A percentile compares a stretch with the other conserved stretches of the same genome.
Conservation (phyloP, 92 coral and sea anemone genomes). For the Paragorgia papillata region DNA sequence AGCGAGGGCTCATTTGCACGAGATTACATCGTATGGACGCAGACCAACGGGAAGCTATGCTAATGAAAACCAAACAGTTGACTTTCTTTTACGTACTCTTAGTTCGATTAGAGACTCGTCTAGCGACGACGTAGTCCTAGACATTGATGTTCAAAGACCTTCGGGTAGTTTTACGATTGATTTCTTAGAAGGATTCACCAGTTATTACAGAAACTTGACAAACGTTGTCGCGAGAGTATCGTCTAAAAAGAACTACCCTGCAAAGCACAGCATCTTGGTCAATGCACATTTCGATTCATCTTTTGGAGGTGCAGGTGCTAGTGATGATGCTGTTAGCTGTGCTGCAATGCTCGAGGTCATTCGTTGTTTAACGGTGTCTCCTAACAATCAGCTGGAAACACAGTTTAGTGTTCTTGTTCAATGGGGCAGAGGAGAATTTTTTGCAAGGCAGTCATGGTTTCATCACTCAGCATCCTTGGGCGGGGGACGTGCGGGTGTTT, state of each 20-base stretch:
- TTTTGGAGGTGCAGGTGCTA: conserved; percentile 84
- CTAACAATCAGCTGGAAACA: conserved; percentile 54
- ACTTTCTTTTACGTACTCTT: conserved; percentile 69
- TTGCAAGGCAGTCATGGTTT: conserved; percentile 98
- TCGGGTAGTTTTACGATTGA: conserved; percentile 71
- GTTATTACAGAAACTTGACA: conserved; percentile 76
- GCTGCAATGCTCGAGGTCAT: conserved; percentile 92
- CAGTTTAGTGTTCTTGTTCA: conserved; percentile 82
- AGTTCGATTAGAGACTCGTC: conserved; percentile 59
- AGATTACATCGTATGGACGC: conserved; percentile 76
- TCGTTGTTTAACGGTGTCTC: conserved; percentile 72
- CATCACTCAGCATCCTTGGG: conserved; percentile 96
- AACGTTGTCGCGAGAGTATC: conserved; percentile 87
- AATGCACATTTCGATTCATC: conserved; percentile 95
- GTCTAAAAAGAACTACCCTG: conserved; percentile 62
- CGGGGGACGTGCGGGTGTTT: conserved; percentile 70
- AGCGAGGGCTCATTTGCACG: conserved; percentile 81
- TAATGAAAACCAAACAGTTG: conserved; percentile 83
- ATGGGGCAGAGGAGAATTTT: conserved; percentile 97
- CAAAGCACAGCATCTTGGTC: conserved; percentile 69
- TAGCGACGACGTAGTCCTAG: conserved; percentile 67
- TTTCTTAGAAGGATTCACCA: conserved; percentile 73
- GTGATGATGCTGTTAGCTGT: conserved; percentile 97
- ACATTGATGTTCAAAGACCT: conserved; percentile 86
- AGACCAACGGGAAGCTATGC: conserved; percentile 96